A percentile compares a stretch with the other conserved stretches of the same genome.
phyloP scores from a whole-genome alignment of 2,888 invertebrate genomes.

The Zaprionus bogoriensis region DNA sequence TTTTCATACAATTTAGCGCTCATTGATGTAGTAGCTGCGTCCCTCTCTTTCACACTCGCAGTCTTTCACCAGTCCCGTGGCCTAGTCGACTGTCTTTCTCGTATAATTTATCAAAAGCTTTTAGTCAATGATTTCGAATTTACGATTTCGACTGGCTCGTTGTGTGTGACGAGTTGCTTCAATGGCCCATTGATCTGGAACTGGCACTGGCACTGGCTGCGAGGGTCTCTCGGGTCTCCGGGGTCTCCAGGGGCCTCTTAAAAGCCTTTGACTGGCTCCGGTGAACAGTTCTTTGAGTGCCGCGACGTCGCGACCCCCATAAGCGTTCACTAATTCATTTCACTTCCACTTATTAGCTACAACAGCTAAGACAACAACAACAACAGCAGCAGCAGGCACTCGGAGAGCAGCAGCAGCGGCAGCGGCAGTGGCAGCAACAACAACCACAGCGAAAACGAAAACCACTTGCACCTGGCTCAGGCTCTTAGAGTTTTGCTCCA shows the following conservation, averaged over 20 bases:
- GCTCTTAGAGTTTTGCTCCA: constrained; percentile 67
- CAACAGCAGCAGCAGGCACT: constrained; percentile 14
- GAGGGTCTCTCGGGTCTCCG: constrained; percentile 29
- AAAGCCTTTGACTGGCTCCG: constrained; percentile 60
- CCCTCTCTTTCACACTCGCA: constrained; percentile 11
- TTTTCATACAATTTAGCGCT: constrained; percentile 48
- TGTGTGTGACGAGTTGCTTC: constrained; percentile 46
- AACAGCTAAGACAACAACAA: constrained; percentile 26
- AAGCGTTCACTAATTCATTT: constrained; percentile 78
- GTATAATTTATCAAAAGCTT: constrained; percentile 78
- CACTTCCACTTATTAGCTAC: constrained; percentile 78
- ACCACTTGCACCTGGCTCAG: constrained; percentile 77
- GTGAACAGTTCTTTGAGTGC: constrained; percentile 67
- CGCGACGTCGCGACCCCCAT: constrained; percentile 70
- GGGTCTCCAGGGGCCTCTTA: constrained; percentile 36
- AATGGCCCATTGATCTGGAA: constrained; percentile 69
- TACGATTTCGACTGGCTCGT: constrained; percentile 62
- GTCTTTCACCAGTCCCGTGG: constrained; percentile 2
- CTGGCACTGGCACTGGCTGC: constrained; percentile 42
- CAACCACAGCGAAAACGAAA: constrained; percentile 30
- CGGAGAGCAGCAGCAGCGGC: constrained; percentile 12
- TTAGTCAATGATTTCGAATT: constrained; percentile 79
- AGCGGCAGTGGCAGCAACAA: constrained; percentile 26
- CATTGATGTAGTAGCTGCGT: constrained; percentile 40
- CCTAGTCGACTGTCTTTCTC: constrained; percentile 28